These are phyloP conservation scores for Stylophora pistillata DNA, from an alignment of 64 coral and sea anemone genomes.

Conservation along the genomic window DNA sequence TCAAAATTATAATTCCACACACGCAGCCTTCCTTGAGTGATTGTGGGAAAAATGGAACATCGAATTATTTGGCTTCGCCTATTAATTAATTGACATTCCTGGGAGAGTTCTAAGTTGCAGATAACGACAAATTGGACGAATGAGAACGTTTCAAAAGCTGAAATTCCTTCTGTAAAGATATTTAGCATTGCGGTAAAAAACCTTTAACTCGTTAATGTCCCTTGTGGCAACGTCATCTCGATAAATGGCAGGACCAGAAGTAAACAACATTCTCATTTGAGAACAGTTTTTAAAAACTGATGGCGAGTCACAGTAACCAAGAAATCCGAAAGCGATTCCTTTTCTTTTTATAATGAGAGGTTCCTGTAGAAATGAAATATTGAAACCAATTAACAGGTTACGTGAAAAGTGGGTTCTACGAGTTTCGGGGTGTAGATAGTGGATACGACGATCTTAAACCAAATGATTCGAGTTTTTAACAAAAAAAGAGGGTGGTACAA, in stretches of 20 bases:
- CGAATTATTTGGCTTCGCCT: background rate
- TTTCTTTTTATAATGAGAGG: slow-evolving; percentile 46
- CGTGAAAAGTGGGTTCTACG: background rate
- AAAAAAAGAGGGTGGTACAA: no score
- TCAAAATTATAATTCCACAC: no score
- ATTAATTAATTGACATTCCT: no score
- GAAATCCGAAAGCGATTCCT: slow-evolving; percentile 67
- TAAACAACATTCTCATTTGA: slow-evolving; percentile 48
- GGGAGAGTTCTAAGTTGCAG: no score
- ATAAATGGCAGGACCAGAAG: slow-evolving; percentile 51
- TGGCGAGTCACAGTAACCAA: slow-evolving; percentile 58
- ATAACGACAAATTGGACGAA: no score
- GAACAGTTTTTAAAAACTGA: background rate
- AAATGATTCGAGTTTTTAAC: no score
- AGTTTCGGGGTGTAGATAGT: background rate
- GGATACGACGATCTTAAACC: background rate
- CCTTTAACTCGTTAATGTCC: slow-evolving; percentile 58
- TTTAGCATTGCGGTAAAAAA: background rate
- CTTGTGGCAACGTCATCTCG: slow-evolving; percentile 44
- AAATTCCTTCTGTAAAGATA: background rate
- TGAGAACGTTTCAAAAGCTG: background rate
- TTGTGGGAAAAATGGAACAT: slow-evolving; percentile 29
- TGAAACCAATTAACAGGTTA: background rate
- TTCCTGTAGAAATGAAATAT: slow-evolving; percentile 2
- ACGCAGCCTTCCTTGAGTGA: background rate